phyloP scores from a whole-genome alignment of 2,888 invertebrate species.

The Protodeltote pygarga region DNA sequence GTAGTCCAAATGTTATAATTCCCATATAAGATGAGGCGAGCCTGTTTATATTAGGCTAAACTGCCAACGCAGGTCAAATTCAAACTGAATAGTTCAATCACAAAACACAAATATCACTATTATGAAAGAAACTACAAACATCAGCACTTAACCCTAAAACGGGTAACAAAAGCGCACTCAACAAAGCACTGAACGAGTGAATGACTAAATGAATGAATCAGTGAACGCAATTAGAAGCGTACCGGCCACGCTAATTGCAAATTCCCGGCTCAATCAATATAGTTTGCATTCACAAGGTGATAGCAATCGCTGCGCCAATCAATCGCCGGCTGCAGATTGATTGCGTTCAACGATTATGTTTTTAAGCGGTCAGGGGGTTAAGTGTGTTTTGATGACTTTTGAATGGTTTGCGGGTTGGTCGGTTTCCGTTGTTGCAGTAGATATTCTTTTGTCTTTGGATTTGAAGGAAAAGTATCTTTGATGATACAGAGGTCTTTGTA shows the following conservation, averaged over 20 bases:
- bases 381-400: constrained; percentile 36
- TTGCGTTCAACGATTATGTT: constrained; percentile 57
- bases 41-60: too few relatives aligned
- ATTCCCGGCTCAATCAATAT: constrained; percentile 69
- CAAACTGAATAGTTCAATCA: constrained; percentile 4
- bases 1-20: too few relatives aligned
- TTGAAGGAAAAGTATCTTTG: neutral
- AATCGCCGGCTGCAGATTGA: constrained; percentile 53
- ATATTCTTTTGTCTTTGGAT: neutral
- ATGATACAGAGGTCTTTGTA: too few relatives aligned
- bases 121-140: neutral
- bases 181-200: constrained; percentile 53
- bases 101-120: constrained; percentile 21
- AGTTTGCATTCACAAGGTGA: constrained; percentile 56
- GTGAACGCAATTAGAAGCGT: constrained; percentile 64
- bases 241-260: constrained; percentile 69
- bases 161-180: constrained; percentile 53
- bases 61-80: too few relatives aligned
- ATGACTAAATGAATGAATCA: constrained; percentile 52
- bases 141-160: constrained; percentile 21
- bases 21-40: too few relatives aligned
- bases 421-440: constrained; percentile 1
- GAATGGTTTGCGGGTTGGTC: constrained; percentile 13
- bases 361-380: constrained; percentile 49
- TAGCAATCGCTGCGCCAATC: constrained; percentile 58